A percentile compares a stretch with the other conserved stretches of the same genome.
Conservation (phyloP, 2,797 vertebrate species). For the Molothrus ater region DNA sequence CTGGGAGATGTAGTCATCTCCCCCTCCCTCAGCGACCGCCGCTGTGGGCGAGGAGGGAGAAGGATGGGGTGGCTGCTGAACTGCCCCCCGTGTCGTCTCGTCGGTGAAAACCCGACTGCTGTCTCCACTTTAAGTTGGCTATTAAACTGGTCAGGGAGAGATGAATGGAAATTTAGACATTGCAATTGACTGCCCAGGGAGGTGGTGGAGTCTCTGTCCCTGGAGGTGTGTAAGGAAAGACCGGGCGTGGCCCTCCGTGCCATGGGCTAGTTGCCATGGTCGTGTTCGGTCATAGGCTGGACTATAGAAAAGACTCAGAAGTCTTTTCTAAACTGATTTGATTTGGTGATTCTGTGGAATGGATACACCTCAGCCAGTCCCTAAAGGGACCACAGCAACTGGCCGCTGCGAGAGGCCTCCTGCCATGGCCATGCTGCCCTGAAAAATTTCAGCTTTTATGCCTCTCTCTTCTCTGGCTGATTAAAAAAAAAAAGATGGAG, state of each 20-base stretch:
- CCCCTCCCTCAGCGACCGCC: accelerated
- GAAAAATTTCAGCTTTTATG: neutral
- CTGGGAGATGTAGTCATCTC: neutral
- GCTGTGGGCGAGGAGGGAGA: neutral
- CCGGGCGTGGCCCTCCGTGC: neutral
- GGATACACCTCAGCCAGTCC: neutral
- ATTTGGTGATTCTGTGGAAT: neutral
- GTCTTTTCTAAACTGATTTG: neutral
- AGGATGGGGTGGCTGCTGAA: accelerated
- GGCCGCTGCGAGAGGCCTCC: neutral
- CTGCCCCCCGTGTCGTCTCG: accelerated
- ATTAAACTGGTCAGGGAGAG: neutral
- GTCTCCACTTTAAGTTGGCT: neutral
- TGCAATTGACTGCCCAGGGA: neutral
- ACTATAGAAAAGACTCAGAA: neutral
- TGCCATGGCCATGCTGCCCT: accelerated
- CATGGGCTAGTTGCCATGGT: neutral
- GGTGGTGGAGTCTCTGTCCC: neutral
- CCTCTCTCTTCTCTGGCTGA: neutral
- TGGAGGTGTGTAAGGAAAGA: neutral
- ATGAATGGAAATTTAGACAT: neutral
- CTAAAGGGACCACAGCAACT: neutral
- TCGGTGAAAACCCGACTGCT: no score
- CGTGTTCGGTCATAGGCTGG: neutral
- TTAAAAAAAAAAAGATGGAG: neutral